A percentile compares a stretch with the other conserved stretches of the same genome.
phyloP scores from a whole-genome alignment of 2,888 invertebrate genomes.

The Heliconius hortense region DNA sequence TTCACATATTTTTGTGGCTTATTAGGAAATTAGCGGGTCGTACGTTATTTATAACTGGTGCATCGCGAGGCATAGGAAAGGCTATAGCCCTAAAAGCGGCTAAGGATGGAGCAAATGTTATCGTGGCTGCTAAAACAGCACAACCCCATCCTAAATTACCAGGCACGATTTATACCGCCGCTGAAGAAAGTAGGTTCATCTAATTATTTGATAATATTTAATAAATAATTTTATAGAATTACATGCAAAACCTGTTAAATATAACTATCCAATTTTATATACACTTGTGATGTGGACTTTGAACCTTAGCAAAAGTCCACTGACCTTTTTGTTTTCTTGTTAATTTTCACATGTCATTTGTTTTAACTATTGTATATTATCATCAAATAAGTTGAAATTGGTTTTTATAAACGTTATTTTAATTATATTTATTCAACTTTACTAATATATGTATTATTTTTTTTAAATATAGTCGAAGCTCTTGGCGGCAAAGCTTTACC shows the following conservation, averaged over 20 bases:
- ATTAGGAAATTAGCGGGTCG: slow-evolving; percentile 87
- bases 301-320: slow-evolving; percentile 39
- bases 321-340: slow-evolving; percentile 38
- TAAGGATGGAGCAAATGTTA: slow-evolving; percentile 94
- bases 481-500: slow-evolving; percentile 93
- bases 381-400: neutral
- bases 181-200: slow-evolving; percentile 90
- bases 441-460: neutral
- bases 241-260: neutral
- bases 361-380: neutral
- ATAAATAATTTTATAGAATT: neutral
- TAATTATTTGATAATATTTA: neutral
- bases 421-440: neutral
- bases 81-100: slow-evolving; percentile 96
- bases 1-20: slow-evolving; percentile 42
- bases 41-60: slow-evolving; percentile 97
- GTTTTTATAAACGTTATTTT: neutral
- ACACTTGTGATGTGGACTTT: slow-evolving; percentile 42
- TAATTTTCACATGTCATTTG: neutral
- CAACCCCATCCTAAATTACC: slow-evolving; percentile 94
- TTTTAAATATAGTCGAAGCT: slow-evolving; percentile 86
- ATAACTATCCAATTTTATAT: neutral
- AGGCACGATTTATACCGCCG: slow-evolving; percentile 95
- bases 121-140: slow-evolving; percentile 95
- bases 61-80: slow-evolving; percentile 97